Evolutionary conservation across 2,797 vertebrate species (phyloP).

Genomic region (Lemur catta): DNA sequence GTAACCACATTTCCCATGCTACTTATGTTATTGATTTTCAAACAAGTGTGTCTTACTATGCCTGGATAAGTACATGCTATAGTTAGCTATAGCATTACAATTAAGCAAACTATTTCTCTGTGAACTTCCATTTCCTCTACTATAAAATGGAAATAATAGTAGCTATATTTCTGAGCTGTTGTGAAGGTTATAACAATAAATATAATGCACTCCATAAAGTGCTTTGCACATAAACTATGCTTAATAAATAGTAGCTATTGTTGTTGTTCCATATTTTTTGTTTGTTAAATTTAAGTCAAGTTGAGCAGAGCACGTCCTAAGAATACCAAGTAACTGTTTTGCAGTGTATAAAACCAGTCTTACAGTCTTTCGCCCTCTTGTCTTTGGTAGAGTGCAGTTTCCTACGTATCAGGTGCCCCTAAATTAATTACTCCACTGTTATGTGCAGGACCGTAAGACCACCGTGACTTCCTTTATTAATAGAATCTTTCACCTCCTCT

Average conservation of each 20-base stretch:
- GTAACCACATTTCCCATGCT: neutral
- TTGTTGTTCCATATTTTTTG: neutral
- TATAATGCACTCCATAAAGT: neutral
- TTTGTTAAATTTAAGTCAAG: neutral
- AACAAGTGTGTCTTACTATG: neutral
- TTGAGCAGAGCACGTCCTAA: neutral
- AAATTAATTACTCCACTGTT: neutral
- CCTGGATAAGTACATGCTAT: neutral
- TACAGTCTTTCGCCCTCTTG: neutral
- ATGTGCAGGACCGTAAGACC: neutral
- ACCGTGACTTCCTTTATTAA: neutral
- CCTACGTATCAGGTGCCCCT: neutral
- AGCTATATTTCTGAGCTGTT: neutral
- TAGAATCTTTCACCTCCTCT: rapidly evolving
- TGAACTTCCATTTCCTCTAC: neutral
- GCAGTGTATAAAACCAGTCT: neutral
- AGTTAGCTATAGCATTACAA: neutral
- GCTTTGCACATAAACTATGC: neutral
- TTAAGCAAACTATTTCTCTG: neutral
- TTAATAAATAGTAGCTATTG: neutral
- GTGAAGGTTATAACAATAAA: neutral
- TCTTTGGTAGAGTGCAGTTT: neutral
- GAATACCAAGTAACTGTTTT: neutral
- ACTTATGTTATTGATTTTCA: neutral
- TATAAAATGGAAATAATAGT: neutral